A percentile compares a stretch with the other conserved stretches of the same genome.
These are phyloP conservation scores for Archocentrus centrarchus DNA, from an alignment of 2,113 vertebrate genomes.

Conservation along the genomic window DNA sequence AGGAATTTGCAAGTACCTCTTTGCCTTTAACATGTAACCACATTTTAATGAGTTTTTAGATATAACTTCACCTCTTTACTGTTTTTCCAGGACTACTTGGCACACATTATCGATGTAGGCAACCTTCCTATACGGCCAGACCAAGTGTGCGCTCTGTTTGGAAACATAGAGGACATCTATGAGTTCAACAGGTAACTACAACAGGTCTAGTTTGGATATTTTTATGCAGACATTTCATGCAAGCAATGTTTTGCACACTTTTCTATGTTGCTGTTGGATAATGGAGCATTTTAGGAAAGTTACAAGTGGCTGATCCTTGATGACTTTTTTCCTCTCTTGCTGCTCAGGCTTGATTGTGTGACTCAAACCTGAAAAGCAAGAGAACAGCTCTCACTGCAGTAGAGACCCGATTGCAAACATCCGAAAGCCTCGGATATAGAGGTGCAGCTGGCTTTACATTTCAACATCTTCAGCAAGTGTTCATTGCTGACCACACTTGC, in stretches of 20 bases:
- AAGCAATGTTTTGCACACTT: background rate
- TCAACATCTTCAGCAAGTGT: slow-evolving; percentile 42
- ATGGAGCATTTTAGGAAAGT: background rate
- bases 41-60: background rate
- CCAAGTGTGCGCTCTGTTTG: slow-evolving; percentile 93
- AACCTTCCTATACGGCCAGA: slow-evolving; percentile 90
- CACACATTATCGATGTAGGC: slow-evolving; percentile 90
- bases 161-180: slow-evolving; percentile 97
- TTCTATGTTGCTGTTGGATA: background rate
- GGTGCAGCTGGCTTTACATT: slow-evolving; percentile 40
- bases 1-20: slow-evolving; percentile 30
- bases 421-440: background rate
- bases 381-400: background rate
- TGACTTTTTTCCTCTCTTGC: background rate
- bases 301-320: background rate
- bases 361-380: slow-evolving; percentile 7
- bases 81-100: slow-evolving; percentile 89
- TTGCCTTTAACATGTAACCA: background rate
- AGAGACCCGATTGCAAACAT: background rate
- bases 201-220: background rate
- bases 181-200: slow-evolving; percentile 91
- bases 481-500: slow-evolving; percentile 31
- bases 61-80: background rate
- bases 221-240: background rate
- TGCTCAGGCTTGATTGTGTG: background rate